Percentiles rank a stretch among this genome's conserved stretches.
These are phyloP conservation scores for Lasioglossum calceatum DNA, from an alignment of 2,888 invertebrate genomes.

Conservation along the genomic window DNA sequence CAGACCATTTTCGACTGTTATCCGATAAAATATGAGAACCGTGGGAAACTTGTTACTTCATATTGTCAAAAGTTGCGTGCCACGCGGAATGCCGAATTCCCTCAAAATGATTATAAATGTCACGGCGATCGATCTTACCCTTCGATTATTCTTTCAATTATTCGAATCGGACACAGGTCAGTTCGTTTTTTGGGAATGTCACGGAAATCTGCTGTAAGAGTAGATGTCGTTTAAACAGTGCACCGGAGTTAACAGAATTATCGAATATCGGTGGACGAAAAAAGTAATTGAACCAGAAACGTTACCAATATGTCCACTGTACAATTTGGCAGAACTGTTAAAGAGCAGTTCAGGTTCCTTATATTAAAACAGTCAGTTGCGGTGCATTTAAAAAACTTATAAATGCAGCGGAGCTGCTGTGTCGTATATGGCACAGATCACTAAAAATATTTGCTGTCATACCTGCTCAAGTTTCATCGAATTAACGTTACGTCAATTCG, in stretches of 20 bases:
- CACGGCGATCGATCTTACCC: background rate
- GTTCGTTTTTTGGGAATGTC: too few relatives aligned
- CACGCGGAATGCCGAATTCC: background rate
- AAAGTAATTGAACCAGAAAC: background rate
- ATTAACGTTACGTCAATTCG: background rate
- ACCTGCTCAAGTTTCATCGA: background rate
- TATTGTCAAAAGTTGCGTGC: slow-evolving; percentile 40
- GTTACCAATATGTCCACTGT: background rate
- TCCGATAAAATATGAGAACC: slow-evolving; percentile 20
- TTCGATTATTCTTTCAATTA: background rate
- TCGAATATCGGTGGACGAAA: background rate
- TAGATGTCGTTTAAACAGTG: background rate
- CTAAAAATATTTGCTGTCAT: background rate
- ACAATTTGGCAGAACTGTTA: background rate
- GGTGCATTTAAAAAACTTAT: too few relatives aligned
- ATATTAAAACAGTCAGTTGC: too few relatives aligned
- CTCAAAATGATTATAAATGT: slow-evolving; percentile 26
- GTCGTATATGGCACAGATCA: too few relatives aligned
- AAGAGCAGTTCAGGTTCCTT: background rate
- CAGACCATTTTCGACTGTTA: slow-evolving; percentile 40
- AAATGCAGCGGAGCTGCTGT: too few relatives aligned
- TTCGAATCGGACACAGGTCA: background rate
- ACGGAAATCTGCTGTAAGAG: too few relatives aligned
- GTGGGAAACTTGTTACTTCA: slow-evolving; percentile 39
- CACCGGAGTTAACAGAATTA: background rate